Evolutionary conservation across 2,888 invertebrate genomes (phyloP), one percentile per base, ranked within the genome.

Genomic region (Atethmia centrago): DNA sequence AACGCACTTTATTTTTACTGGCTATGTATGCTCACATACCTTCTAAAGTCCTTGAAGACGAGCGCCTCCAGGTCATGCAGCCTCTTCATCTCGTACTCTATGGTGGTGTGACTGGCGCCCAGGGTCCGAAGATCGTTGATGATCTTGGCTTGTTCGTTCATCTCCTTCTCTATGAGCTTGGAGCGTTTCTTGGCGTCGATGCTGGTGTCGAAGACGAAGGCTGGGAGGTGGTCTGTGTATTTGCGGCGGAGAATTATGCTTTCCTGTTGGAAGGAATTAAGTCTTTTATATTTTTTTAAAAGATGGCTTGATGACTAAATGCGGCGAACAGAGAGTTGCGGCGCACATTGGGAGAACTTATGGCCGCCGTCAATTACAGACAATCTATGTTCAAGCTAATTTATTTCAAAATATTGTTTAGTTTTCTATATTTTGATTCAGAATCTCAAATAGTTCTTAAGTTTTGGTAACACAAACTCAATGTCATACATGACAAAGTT

Each of bases 121-220:
- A 98, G 95, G 9, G 98, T 98, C 86, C 98, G 97, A 83, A 99
- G 95, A 93, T 99, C 99, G 92, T 98, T 99, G 79, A 99, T 99
- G 71, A 99, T 98, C 95, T 99, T 99, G 19, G 99, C 98, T 93
- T 99, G 99, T 92, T 99, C 99, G 90, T 99, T 99, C 99, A 99
- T 99, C 95, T 99, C 99, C 91, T 98, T 98, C 94, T 99, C 99
- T 88, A 99, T 98, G 80, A 99, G 97, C 90, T 98, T 98, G n/a
- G 99, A 98, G 25, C 99, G 97, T 90, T 98, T 98, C 90, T 98
- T 98, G 21, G 98, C 97, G 91, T 98, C 98, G 61, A 98, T 96
- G 12, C 97, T 97, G 21, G 98, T 97, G 95, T 98, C 98, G 89
- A 98, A 98, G 69, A 98, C 97, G 93, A 98, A 99, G 12, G 98